A percentile compares a stretch with the other conserved stretches of the same genome.
These are phyloP conservation scores for Ondatra zibethicus DNA, from an alignment of 2,113 vertebrate genomes.

Conservation along the genomic window DNA sequence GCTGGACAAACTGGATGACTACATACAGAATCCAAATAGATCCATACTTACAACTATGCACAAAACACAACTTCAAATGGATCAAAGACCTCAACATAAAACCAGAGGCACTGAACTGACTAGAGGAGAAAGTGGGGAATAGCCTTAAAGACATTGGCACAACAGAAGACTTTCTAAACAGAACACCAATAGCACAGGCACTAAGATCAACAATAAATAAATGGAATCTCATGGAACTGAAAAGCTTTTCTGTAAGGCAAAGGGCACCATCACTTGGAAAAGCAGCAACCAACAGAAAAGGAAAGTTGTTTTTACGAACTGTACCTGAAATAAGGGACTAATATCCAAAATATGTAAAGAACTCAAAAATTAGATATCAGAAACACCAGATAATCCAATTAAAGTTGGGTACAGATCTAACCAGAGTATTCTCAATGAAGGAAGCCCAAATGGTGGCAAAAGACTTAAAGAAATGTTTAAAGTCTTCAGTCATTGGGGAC, in stretches of 20 bases:
- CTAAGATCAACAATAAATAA: neutral
- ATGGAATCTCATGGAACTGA: neutral
- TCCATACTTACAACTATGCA: neutral
- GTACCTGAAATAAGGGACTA: neutral
- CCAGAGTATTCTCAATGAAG: neutral
- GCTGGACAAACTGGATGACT: neutral
- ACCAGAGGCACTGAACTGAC: neutral
- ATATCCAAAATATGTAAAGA: neutral
- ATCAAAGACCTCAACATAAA: neutral
- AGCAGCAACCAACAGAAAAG: neutral
- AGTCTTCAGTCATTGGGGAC: neutral
- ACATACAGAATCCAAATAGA: neutral
- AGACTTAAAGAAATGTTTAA: neutral
- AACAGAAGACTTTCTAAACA: neutral
- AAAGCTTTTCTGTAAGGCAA: neutral
- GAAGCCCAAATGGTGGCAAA: neutral
- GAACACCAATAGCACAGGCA: neutral
- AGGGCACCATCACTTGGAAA: no score
- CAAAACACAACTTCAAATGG: neutral
- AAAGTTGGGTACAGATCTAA: neutral
- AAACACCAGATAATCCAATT: neutral
- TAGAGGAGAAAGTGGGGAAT: neutral
- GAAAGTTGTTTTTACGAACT: neutral
- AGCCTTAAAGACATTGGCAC: neutral
- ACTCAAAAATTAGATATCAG: neutral